Conservation (phyloP, 2,113 vertebrate genomes). For the Lophius piscatorius region DNA sequence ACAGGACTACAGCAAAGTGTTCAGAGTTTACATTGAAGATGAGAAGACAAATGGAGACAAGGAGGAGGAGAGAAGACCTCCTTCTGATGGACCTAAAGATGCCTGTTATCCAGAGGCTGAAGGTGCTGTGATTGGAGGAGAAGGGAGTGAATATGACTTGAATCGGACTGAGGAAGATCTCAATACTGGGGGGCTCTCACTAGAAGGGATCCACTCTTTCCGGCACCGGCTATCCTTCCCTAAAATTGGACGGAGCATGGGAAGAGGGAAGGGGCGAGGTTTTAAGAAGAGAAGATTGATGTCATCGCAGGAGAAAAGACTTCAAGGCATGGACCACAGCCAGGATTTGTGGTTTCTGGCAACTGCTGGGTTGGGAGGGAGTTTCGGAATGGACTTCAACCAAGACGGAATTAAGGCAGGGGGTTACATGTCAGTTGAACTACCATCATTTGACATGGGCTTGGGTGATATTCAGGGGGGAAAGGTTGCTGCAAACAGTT, state of each 20-base stretch:
- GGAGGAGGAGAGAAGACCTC: slow-evolving; percentile 43
- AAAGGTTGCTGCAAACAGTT: slow-evolving; percentile 33
- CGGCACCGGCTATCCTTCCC: slow-evolving; percentile 58
- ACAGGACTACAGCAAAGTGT: slow-evolving; percentile 73
- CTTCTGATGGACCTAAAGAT: slow-evolving; percentile 43
- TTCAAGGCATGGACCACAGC: slow-evolving; percentile 42
- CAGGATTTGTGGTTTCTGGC: slow-evolving; percentile 77
- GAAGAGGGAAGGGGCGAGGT: slow-evolving; percentile 69
- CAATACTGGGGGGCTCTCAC: slow-evolving; percentile 25
- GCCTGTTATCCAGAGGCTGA: slow-evolving; percentile 46
- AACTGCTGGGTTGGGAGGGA: slow-evolving; percentile 63
- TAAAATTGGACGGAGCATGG: slow-evolving; percentile 57
- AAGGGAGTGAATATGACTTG: slow-evolving; percentile 43
- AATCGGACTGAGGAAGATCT: slow-evolving; percentile 37
- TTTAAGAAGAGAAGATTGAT: slow-evolving; percentile 73
- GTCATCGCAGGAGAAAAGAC: slow-evolving; percentile 67
- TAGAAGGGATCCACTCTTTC: slow-evolving; percentile 51
- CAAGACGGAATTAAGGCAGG: slow-evolving; percentile 66
- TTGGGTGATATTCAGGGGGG: slow-evolving; percentile 53
- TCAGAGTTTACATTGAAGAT: slow-evolving; percentile 82
- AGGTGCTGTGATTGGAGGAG: slow-evolving; percentile 43
- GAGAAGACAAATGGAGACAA: slow-evolving; percentile 61
- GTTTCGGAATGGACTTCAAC: slow-evolving; percentile 68
- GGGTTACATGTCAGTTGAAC: slow-evolving; percentile 47
- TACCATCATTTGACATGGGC: slow-evolving; percentile 63